Conservation (phyloP, 2,113 vertebrate species). For the Tiliqua scincoides region DNA sequence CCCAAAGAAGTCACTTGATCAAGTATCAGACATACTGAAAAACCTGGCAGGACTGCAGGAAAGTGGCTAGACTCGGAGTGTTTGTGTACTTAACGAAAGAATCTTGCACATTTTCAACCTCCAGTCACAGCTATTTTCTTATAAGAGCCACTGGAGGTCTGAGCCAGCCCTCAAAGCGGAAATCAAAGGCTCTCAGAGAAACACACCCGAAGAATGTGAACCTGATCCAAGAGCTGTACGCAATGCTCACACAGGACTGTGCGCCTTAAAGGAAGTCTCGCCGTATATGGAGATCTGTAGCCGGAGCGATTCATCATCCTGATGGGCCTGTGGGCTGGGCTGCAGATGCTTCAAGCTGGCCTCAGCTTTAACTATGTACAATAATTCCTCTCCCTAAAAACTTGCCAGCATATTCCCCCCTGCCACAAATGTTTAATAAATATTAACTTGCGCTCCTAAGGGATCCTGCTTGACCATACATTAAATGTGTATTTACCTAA, state of each 20-base stretch:
- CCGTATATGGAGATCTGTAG: conserved; percentile 89
- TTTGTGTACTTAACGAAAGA: conserved; percentile 91
- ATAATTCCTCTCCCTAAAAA: conserved; percentile 62
- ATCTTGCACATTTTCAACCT: conserved; percentile 91
- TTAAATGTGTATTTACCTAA: conserved; percentile 68
- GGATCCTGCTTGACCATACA: conserved; percentile 55
- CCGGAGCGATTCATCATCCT: conserved; percentile 68
- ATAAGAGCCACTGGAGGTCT: conserved; percentile 84
- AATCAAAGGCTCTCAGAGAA: conserved; percentile 95
- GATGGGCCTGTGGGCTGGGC: conserved; percentile 51
- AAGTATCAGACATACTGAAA: conserved; percentile 84
- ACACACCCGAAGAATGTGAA: conserved; percentile 86
- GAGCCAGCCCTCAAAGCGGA: conserved; percentile 91
- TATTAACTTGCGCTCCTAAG: conserved; percentile 63
- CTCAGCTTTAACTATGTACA: conserved; percentile 57
- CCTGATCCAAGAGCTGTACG: conserved; percentile 87
- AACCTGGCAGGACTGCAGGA: conserved; percentile 87
- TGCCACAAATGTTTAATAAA: conserved; percentile 62
- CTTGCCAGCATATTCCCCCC: conserved; percentile 62
- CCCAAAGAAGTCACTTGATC: conserved; percentile 80
- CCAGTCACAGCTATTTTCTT: conserved; percentile 82
- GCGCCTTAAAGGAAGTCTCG: conserved; percentile 85
- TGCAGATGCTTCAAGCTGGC: conserved; percentile 57
- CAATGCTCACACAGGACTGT: conserved; percentile 79
- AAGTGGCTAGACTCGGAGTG: conserved; percentile 92